These are phyloP conservation scores for Eupithecia pulchellata DNA, from an alignment of 2,888 invertebrate genomes.

Conservation along the genomic window DNA sequence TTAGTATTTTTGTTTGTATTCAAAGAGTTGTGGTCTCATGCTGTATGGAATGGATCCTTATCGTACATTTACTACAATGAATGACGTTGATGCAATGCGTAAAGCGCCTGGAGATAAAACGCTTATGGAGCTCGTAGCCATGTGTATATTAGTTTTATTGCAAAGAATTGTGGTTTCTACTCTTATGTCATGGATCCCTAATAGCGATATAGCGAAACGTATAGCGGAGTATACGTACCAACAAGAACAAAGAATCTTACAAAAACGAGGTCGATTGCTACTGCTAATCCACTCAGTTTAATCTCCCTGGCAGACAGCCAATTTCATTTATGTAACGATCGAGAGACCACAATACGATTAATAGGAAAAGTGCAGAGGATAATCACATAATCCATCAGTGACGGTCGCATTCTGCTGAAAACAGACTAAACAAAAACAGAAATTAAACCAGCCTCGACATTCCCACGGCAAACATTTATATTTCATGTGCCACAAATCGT, in stretches of 20 bases:
- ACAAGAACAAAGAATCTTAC: slow-evolving; percentile 26
- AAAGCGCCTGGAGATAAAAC: too few species aligned
- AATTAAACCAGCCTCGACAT: slow-evolving; percentile 62
- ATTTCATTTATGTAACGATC: slow-evolving; percentile 40
- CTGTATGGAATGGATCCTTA: neutral
- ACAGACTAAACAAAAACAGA: slow-evolving; percentile 66
- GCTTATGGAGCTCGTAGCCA: too few species aligned
- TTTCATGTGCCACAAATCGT: slow-evolving; percentile 38
- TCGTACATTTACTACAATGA: too few species aligned
- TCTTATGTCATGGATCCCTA: neutral
- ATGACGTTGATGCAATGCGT: too few species aligned
- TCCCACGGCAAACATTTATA: slow-evolving; percentile 71
- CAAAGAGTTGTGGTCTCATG: neutral
- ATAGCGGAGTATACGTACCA: neutral
- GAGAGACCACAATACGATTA: slow-evolving; percentile 42
- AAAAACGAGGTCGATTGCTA: slow-evolving; percentile 36
- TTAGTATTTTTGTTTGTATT: neutral
- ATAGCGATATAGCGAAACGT: neutral
- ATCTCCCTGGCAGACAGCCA: slow-evolving; percentile 36
- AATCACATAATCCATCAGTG: slow-evolving; percentile 66
- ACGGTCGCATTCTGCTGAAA: slow-evolving; percentile 52
- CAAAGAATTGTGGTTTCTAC: neutral
- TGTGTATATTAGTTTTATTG: neutral
- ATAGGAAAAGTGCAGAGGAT: slow-evolving; percentile 62
- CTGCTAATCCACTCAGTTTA: slow-evolving; percentile 32